Conservation (phyloP, 2,113 vertebrate genomes). For the Zosterops borbonicus region DNA sequence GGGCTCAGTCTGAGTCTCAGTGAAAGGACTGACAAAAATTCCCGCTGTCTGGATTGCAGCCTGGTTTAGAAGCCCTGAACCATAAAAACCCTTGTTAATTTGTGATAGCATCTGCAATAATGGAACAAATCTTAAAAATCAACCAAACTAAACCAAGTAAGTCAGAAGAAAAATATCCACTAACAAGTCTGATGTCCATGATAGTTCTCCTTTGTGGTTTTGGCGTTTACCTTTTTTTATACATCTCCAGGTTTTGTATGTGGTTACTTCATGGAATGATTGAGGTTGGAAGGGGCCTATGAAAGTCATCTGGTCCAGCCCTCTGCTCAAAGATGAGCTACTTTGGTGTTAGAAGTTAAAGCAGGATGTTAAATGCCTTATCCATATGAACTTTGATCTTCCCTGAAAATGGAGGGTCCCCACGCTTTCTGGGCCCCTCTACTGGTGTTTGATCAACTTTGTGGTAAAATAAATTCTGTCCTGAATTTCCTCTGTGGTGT, state of each 20-base stretch:
- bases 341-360: background rate
- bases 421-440: background rate
- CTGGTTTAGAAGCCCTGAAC: background rate
- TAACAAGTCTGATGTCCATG: background rate
- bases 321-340: background rate
- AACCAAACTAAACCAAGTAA: background rate
- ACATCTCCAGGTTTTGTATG: background rate
- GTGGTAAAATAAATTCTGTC: background rate
- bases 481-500: background rate
- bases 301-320: background rate
- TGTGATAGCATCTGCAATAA: background rate
- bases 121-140: background rate
- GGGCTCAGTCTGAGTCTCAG: background rate
- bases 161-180: background rate
- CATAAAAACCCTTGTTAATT: background rate
- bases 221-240: background rate
- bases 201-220: background rate
- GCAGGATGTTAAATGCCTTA: background rate
- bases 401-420: background rate
- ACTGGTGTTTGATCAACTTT: background rate
- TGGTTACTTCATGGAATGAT: background rate
- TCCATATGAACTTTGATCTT: background rate
- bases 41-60: background rate
- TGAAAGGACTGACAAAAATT: background rate
- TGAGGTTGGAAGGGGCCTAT: background rate